Percentiles rank a stretch among this genome's conserved stretches.
Evolutionary conservation across 2,888 invertebrate species (phyloP).

Genomic region (Andrena minutula): DNA sequence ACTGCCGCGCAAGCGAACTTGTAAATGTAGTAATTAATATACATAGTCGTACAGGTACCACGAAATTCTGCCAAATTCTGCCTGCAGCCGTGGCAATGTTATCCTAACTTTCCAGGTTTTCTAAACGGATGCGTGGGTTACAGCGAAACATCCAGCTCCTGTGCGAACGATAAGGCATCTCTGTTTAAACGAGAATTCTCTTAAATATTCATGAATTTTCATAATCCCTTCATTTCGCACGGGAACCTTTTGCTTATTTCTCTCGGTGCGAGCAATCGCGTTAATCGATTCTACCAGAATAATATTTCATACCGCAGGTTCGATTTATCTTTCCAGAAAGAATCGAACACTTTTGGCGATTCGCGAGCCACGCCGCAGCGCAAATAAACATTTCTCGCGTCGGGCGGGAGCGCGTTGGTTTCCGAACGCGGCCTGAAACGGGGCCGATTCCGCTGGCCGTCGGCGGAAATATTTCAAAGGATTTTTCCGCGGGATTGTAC

Average conservation of each 20-base stretch:
- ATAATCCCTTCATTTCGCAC: too few relatives aligned
- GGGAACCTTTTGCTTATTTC: too few relatives aligned
- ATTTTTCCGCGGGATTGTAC: slow-evolving; percentile 25
- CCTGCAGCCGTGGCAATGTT: slow-evolving; percentile 17
- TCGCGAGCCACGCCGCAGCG: background rate
- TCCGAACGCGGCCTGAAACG: background rate
- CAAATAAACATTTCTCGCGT: background rate
- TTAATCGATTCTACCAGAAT: too few relatives aligned
- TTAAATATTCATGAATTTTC: background rate
- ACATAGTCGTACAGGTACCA: slow-evolving; percentile 30
- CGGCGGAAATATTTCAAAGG: slow-evolving; percentile 20
- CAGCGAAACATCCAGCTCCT: background rate
- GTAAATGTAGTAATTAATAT: slow-evolving; percentile 62
- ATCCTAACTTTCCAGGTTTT: slow-evolving; percentile 52
- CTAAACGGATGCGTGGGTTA: slow-evolving; percentile 11
- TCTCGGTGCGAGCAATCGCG: too few relatives aligned
- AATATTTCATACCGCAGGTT: too few relatives aligned
- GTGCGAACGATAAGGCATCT: slow-evolving; percentile 11
- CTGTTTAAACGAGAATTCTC: slow-evolving; percentile 4
- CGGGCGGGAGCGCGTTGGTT: background rate
- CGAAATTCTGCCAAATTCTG: slow-evolving; percentile 48
- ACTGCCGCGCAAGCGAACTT: slow-evolving; percentile 43
- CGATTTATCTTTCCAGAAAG: too few relatives aligned
- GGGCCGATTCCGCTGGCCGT: background rate
- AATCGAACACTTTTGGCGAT: background rate